phyloP scores from a whole-genome alignment of 2,888 invertebrate species.

The Diadegma fenestrale region DNA sequence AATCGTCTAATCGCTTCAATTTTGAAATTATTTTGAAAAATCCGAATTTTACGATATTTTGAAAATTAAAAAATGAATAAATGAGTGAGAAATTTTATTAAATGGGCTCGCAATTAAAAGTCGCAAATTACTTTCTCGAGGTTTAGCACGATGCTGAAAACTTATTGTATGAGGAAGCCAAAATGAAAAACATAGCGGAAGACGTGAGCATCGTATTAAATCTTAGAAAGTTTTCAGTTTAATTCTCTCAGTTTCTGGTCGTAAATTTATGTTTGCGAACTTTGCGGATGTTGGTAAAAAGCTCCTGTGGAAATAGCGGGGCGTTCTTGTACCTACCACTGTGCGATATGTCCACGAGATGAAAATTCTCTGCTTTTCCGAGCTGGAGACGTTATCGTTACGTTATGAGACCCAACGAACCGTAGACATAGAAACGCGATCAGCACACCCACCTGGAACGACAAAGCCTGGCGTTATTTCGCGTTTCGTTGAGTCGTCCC shows the following conservation, averaged over 20 bases:
- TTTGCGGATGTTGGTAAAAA: slow-evolving; percentile 5
- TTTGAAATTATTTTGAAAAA: too few relatives aligned
- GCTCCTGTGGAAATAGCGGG: background rate
- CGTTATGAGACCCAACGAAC: slow-evolving; percentile 83
- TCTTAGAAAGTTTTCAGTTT: too few relatives aligned
- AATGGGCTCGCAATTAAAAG: too few relatives aligned
- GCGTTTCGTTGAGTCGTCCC: background rate
- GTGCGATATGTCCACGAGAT: slow-evolving; percentile 81
- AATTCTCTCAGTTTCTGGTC: background rate
- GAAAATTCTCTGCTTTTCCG: slow-evolving; percentile 81
- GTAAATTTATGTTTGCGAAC: background rate
- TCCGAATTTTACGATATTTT: too few relatives aligned
- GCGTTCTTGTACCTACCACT: slow-evolving; percentile 77
- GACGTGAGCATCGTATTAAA: too few relatives aligned
- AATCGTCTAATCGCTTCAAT: too few relatives aligned
- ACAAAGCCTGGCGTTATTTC: slow-evolving; percentile 14
- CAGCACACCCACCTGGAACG: slow-evolving; percentile 87
- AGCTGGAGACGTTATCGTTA: slow-evolving; percentile 81
- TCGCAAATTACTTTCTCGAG: too few relatives aligned
- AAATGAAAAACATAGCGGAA: too few relatives aligned
- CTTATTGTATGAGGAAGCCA: too few relatives aligned
- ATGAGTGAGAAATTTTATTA: too few relatives aligned
- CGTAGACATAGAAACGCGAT: slow-evolving; percentile 86
- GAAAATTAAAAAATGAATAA: too few relatives aligned
- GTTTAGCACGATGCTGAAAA: too few relatives aligned